Evolutionary conservation across 2,888 invertebrate genomes (phyloP), one percentile per base, ranked within the genome.

Genomic region (Athalia circularis): DNA sequence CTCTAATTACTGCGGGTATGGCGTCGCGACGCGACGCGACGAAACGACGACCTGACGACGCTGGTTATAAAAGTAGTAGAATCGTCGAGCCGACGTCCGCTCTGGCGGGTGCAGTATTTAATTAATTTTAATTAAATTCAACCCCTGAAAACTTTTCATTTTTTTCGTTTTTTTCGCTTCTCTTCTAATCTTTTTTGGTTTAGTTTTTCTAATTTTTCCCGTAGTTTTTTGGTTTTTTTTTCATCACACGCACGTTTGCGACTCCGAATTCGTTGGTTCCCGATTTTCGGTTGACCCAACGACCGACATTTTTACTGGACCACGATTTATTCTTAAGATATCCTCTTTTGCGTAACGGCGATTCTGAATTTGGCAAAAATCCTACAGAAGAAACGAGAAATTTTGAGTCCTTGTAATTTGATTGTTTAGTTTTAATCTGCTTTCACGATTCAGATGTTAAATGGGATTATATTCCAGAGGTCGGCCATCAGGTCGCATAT

Each of bases 71-170:
- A 29, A 29, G 29, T 29, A 29, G 29, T 74, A 68, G 65, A 48
- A 68, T 59, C 59, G 72, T 72, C 70, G 70, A 77, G 72, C 79
- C 57, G 57, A 61, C 72, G 13, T 74, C 57, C 76, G 65, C 80
- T 78, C 82, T 82, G 80, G 82, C 84, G 82, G 84, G 83, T 85
- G 83, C 83, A 82, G 83, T 81, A 83, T 87, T 87, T 87, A 87
- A 87, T 87, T 87, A 87, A 87, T 87, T 87, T 87, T 87, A 87
- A 87, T 87, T 85, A 87, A 86, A 87, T 86, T 59, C 43, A 57
- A 72, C 57, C 59, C 57, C 29, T 29, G 29, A 29, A 29, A 29
- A 29, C 29, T 29, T 29, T 29, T 29, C 29, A 0, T 29, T 29
- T 29, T 29, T 29, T 29, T 29, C 2, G 0, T 29, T 29, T 29